Base-by-base conservation (phyloP, 1,140 invertebrate genomes). In the Formica selysi region DNA sequence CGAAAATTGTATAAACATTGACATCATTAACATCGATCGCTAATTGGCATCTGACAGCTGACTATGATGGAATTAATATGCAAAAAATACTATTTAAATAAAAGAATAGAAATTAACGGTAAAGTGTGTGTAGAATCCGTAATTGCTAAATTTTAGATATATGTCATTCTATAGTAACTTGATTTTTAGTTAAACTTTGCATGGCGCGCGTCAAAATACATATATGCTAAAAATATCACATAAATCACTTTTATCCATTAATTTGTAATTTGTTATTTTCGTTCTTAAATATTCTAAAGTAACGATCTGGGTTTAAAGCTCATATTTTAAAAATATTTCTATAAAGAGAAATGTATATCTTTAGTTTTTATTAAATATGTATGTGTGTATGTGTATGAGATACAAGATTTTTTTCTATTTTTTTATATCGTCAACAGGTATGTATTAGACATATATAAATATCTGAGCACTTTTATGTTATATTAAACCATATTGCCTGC, bases 301-400 rank as follows among this genome's bases (percentile, higher is more conserved):
- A 78, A 78, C 76, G 19, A 41, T 64, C 54, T 44, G 64, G 59
- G 59, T 51, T 65, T 78, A 64, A 78, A 78, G 29, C 61, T 78
- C 76, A 78, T 32, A 78, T 64, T 78, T 78, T 65, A 65, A 78
- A 78, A 78, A 78, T 78, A 78, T 26, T 78, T 78, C 19, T 26
- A 19, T 41, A 44, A 51, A 80, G 64, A 80, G 61, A 80, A 80
- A 70, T 7, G 10, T 54, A 16, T 80, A 80, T 80, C 48, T 78
- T 78, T 78, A 65, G 32, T 19, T 78, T 13, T 78, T 65, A 51
- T n/a, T 44, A 51, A 51, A 51, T 51, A 38, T 41, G 2, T 74
- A 13, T n/a, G 19, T 57, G 51, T 73, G 32, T 70, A 16, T 70
- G 44, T 57, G 5, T 73, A 0, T 59, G 11, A 11, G 4, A 41